A percentile compares a stretch with the other conserved stretches of the same genome.
phyloP scores from a whole-genome alignment of 2,888 invertebrate genomes.

The Chloromyia formosa region DNA sequence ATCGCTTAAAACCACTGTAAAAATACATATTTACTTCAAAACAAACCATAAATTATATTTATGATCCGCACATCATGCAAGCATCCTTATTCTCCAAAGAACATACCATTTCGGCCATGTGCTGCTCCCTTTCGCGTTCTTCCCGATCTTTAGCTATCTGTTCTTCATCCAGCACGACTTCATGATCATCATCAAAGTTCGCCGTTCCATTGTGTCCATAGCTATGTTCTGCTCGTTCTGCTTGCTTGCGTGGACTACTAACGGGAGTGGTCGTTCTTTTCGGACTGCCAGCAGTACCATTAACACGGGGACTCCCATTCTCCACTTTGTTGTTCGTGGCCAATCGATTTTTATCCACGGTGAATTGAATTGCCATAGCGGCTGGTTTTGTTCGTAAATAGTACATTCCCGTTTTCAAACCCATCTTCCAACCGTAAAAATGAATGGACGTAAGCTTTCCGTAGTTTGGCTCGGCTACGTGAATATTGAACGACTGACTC shows the following conservation, averaged over 20 bases:
- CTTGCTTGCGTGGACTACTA: neutral
- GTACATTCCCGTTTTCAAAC: conserved; percentile 98
- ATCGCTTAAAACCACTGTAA: neutral
- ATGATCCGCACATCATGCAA: conserved; percentile 83
- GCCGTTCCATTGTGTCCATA: neutral
- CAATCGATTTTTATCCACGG: conserved; percentile 79
- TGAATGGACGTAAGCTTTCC: conserved; percentile 94
- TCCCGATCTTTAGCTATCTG: conserved; percentile 25
- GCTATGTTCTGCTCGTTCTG: no score
- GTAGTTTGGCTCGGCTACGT: conserved; percentile 89
- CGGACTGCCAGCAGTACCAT: conserved; percentile 40
- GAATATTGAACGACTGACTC: conserved; percentile 94
- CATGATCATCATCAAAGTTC: neutral
- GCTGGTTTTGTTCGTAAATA: conserved; percentile 93
- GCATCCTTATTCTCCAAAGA: conserved; percentile 84
- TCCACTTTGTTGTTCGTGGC: conserved; percentile 48
- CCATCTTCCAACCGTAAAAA: conserved; percentile 93
- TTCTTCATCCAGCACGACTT: conserved; percentile 26
- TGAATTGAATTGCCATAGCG: conserved; percentile 92
- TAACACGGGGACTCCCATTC: neutral
- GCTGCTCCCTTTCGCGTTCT: conserved; percentile 57
- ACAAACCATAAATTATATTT: conserved; percentile 54
- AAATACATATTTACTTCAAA: neutral
- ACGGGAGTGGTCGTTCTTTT: neutral
- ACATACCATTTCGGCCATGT: conserved; percentile 79